A percentile compares a stretch with the other conserved stretches of the same genome.
Conservation (phyloP, 2,888 invertebrate genomes). For the Smittia aterrima region DNA sequence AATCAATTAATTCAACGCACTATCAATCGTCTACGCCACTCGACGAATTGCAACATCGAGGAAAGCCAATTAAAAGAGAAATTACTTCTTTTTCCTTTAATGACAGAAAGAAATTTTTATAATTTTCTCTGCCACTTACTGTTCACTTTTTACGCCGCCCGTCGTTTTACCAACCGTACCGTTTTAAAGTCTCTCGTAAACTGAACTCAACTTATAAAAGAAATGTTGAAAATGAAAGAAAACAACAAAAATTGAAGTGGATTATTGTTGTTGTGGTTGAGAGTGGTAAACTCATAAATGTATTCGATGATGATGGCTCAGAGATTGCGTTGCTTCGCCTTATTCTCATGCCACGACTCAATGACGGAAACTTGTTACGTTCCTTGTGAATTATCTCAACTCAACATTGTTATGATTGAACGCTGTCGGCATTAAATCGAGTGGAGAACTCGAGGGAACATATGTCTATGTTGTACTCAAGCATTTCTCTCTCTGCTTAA, state of each 20-base stretch:
- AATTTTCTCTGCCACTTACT: conserved; percentile 3
- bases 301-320: neutral
- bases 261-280: conserved; percentile 24
- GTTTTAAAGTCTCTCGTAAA: conserved; percentile 40
- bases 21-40: neutral
- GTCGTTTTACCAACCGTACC: conserved; percentile 29
- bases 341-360: neutral
- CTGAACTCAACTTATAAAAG: conserved; percentile 36
- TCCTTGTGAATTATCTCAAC: neutral
- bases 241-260: conserved; percentile 17
- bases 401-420: neutral
- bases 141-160: neutral
- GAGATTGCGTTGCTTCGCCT: neutral
- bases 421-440: neutral
- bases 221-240: conserved; percentile 29
- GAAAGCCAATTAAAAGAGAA: conserved; percentile 32
- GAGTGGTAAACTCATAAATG: conserved; percentile 30
- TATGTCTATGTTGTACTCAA: neutral
- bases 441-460: conserved; percentile 10
- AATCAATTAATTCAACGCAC: conserved; percentile 35
- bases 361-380: neutral
- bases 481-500: neutral
- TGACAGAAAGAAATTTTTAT: conserved; percentile 17
- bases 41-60: neutral
- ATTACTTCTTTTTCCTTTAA: neutral